Percentiles rank a stretch among this genome's conserved stretches.
Evolutionary conservation across 2,888 invertebrate species (phyloP).

Genomic region (Pherbina coryleti): DNA sequence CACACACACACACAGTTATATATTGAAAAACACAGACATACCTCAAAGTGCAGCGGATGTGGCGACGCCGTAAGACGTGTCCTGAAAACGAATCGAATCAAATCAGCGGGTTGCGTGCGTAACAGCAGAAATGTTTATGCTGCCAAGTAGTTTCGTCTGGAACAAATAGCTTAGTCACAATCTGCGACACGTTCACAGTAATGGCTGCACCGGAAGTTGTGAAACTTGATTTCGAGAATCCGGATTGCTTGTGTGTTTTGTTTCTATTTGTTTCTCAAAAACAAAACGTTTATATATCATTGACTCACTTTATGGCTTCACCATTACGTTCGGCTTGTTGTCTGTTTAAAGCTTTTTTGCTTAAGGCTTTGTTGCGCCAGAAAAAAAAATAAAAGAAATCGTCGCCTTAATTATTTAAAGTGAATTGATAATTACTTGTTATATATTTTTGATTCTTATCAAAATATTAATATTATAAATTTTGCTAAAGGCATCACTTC

Average conservation of each 20-base stretch:
- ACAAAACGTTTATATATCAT: no score
- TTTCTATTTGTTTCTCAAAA: background rate
- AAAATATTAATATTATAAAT: background rate
- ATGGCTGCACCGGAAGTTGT: background rate
- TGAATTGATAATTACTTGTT: background rate
- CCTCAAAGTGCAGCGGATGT: constrained; percentile 13
- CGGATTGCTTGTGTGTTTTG: background rate
- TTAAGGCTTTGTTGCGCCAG: no score
- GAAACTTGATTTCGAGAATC: background rate
- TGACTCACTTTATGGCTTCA: no score
- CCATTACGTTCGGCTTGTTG: no score
- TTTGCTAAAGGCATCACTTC: background rate
- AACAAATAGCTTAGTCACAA: background rate
- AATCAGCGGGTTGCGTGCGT: background rate
- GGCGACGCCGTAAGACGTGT: constrained; percentile 11
- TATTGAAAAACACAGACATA: background rate
- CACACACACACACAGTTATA: background rate
- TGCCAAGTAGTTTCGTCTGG: background rate
- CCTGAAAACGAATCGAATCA: constrained; percentile 1
- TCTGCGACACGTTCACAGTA: background rate
- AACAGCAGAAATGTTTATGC: background rate
- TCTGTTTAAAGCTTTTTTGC: no score
- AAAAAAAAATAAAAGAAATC: no score
- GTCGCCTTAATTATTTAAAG: background rate
- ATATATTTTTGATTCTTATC: background rate